These are phyloP conservation scores for Zapus hudsonius DNA, from an alignment of 2,113 vertebrate species.

Conservation along the genomic window DNA sequence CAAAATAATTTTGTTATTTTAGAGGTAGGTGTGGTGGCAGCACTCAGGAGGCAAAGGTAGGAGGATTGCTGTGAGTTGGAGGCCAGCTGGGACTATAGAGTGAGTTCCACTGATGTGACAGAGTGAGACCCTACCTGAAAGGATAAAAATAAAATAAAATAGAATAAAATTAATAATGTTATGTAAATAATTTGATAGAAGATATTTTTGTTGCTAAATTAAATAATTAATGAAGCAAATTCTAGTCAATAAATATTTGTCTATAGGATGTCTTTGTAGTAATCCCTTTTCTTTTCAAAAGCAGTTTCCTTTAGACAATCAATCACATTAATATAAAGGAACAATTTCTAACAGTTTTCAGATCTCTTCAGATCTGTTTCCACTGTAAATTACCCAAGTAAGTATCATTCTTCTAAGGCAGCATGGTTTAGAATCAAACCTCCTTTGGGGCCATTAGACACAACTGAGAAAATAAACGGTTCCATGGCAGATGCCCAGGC, in stretches of 20 bases:
- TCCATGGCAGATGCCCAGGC: neutral
- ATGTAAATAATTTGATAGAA: slow-evolving; percentile 19
- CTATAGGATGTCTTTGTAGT: neutral
- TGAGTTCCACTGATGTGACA: too few relatives aligned
- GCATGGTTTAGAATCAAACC: neutral
- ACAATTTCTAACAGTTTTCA: neutral
- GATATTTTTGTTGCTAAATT: neutral
- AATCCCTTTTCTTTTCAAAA: neutral
- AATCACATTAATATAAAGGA: neutral
- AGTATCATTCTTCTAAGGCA: neutral
- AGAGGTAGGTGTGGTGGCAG: too few relatives aligned
- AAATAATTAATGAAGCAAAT: neutral
- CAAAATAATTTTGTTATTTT: too few relatives aligned
- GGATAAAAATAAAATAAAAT: too few relatives aligned
- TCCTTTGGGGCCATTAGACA: neutral
- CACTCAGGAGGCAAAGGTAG: too few relatives aligned
- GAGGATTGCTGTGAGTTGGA: too few relatives aligned
- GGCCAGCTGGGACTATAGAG: too few relatives aligned
- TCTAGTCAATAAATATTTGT: neutral
- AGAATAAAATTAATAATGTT: neutral
- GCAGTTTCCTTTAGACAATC: neutral
- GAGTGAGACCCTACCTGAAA: too few relatives aligned
- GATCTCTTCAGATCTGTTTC: neutral
- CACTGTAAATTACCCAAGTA: neutral
- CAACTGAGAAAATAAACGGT: slow-evolving; percentile 8